Percentiles rank a stretch among this genome's conserved stretches.
Conservation (phyloP, 1,140 invertebrate species). For the Papilio machaon region DNA sequence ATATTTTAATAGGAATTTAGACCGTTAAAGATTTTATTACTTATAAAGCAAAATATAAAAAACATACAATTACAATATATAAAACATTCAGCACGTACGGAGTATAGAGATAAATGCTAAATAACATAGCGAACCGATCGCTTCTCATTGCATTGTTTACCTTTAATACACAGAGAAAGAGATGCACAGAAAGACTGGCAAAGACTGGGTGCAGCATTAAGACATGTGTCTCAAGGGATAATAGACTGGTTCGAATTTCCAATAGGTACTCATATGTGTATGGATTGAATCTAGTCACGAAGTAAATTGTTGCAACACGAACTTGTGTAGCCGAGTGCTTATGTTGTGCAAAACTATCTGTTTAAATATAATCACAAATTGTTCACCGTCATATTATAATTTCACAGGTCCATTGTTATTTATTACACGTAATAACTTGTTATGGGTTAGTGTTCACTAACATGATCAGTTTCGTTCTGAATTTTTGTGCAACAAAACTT, state of each 20-base stretch:
- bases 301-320: neutral
- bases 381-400: slow-evolving; percentile 21
- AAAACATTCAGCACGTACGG: no score
- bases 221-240: neutral
- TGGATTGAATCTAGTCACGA: slow-evolving; percentile 22
- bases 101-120: no score
- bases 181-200: neutral
- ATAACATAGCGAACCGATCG: no score
- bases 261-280: neutral
- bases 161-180: neutral
- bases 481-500: no score
- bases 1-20: neutral
- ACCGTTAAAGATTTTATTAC: neutral
- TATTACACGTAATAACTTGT: slow-evolving; percentile 20
- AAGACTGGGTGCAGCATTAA: neutral
- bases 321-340: neutral
- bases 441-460: neutral
- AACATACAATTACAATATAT: no score
- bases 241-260: neutral
- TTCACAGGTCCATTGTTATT: slow-evolving; percentile 26
- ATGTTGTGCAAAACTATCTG: slow-evolving; percentile 2
- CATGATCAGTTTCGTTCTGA: no score
- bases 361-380: slow-evolving; percentile 31
- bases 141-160: no score
- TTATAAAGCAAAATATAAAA: neutral